These are phyloP conservation scores for Caenorhabditis doughertyi DNA, from an alignment of 2,888 invertebrate genomes.

Conservation along the genomic window DNA sequence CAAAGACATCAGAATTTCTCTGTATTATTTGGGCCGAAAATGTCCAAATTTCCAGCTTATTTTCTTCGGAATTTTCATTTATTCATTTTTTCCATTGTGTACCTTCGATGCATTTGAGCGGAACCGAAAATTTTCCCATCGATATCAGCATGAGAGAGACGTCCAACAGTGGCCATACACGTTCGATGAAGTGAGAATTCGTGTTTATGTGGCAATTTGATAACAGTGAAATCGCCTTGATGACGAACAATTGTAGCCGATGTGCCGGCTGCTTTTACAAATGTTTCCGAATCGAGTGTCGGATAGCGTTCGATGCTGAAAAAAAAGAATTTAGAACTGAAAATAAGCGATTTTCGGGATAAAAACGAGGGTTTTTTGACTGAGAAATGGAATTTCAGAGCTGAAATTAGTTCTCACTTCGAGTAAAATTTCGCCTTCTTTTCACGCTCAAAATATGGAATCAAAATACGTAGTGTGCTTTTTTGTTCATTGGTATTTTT, in stretches of 20 bases:
- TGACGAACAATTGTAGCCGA: conserved; percentile 79
- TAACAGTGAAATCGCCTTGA: conserved; percentile 79
- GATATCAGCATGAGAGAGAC: conserved; percentile 80
- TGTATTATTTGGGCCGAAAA: too few relatives aligned
- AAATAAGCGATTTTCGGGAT: too few relatives aligned
- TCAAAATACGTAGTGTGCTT: too few relatives aligned
- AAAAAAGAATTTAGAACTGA: too few relatives aligned
- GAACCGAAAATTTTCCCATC: conserved; percentile 79
- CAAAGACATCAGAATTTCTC: too few relatives aligned
- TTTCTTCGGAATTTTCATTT: conserved; percentile 7
- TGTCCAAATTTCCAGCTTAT: not conserved
- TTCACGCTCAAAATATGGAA: too few relatives aligned
- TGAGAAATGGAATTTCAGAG: too few relatives aligned
- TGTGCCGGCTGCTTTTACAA: conserved; percentile 77
- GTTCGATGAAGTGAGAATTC: conserved; percentile 80
- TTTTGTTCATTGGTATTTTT: too few relatives aligned
- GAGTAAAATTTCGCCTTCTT: too few relatives aligned
- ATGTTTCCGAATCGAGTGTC: conserved; percentile 75
- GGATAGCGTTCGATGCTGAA: conserved; percentile 78
- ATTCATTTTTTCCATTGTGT: not conserved
- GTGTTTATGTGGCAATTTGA: conserved; percentile 81
- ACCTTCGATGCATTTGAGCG: conserved; percentile 81
- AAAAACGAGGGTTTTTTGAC: too few relatives aligned
- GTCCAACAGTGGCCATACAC: conserved; percentile 82
- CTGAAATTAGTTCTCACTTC: too few relatives aligned